Conservation (phyloP, 2,113 vertebrate genomes). For the Heptranchias perlo region DNA sequence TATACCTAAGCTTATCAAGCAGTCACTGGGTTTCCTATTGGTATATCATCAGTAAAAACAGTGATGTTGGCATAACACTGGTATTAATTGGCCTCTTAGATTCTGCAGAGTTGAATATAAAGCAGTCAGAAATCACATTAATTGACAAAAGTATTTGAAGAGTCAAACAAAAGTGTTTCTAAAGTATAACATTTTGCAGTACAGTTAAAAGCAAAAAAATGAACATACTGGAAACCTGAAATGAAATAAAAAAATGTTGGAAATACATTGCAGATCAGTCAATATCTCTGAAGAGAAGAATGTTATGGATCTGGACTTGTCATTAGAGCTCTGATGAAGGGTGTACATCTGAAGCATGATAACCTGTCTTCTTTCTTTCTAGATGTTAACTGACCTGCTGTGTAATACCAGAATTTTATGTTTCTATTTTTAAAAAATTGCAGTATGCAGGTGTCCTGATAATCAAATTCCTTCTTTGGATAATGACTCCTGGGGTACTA, state of each 20-base stretch:
- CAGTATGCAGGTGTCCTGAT: background rate
- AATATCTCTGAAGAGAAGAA: background rate
- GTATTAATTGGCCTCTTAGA: background rate
- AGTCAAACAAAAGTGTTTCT: background rate
- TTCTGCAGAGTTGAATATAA: background rate
- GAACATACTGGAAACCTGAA: background rate
- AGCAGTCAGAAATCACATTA: background rate
- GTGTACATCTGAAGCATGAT: background rate
- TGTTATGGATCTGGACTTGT: background rate
- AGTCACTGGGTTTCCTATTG: background rate
- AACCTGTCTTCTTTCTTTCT: background rate
- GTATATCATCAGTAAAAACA: background rate
- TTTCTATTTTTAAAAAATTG: background rate
- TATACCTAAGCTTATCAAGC: background rate
- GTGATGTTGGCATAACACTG: background rate
- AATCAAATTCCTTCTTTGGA: background rate
- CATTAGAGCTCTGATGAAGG: background rate
- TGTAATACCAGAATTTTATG: background rate
- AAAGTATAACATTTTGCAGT: background rate
- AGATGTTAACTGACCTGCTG: background rate
- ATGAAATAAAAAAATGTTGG: background rate
- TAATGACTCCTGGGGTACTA: background rate
- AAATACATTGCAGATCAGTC: background rate
- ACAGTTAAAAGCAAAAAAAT: background rate
- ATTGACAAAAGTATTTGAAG: too few relatives aligned